Base-by-base conservation (phyloP, 2,888 invertebrate species). In the Leptogaster cylindrica region DNA sequence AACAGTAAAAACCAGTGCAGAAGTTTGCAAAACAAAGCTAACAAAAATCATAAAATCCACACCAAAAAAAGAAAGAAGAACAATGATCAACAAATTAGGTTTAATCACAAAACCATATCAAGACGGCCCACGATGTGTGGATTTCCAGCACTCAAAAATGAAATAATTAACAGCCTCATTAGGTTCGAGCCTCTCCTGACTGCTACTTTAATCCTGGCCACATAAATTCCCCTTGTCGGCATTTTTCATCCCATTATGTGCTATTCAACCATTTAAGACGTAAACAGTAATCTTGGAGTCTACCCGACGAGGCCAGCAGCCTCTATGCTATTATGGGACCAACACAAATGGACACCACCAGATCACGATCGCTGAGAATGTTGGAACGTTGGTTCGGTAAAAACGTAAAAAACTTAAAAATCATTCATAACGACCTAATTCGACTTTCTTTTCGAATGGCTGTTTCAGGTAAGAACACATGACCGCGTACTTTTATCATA, bases 391-490 rank as follows among this genome's bases (percentile, higher is more conserved):
- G 36, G 20, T n/a, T 55, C 20, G 39, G 31, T 33, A 33, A 36
- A 55, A 55, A n/a, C 55, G 23, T n/a, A 25, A 18, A 46, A 46
- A 46, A n/a, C 10, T 18, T 16, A 33, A 36, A 36, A 55, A 55
- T 55, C 55, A 55, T 55, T 55, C 55, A 55, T 55, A 55, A 55
- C 55, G 39, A 39, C 55, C 55, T 55, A 55, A 36, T 55, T 55
- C 55, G 55, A 55, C 55, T 55, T 55, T 55, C 55, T 55, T 55
- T 12, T 10, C 12, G 10, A 20, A 48, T 8, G n/a, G 31, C 6
- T 31, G 31, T 31, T n/a, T 12, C 16, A 12, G 39, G 23, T 8
- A 36, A 55, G 3, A n/a, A 39, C 7, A 55, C 23, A 36, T 4
- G 39, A 55, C n/a, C 16, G 14, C 27, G 20, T 23, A 36, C 52